Percentiles rank a stretch among this genome's conserved stretches.
Conservation (phyloP, 2,797 vertebrate species). For the Monodelphis domestica region DNA sequence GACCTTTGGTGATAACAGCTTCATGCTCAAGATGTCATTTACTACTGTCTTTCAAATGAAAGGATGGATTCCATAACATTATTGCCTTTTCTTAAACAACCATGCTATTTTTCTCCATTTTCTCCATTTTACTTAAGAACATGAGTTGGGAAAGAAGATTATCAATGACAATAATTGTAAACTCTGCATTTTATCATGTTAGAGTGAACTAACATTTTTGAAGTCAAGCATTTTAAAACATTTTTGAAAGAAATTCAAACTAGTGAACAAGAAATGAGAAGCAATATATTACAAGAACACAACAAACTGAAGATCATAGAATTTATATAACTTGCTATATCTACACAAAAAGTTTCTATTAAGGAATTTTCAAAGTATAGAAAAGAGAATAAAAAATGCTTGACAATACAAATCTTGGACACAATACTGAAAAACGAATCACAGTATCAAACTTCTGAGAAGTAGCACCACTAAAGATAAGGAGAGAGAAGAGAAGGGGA, state of each 20-base stretch:
- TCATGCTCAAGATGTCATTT: neutral
- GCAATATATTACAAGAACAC: neutral
- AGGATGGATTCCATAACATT: slow-evolving; percentile 4
- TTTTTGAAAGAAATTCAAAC: neutral
- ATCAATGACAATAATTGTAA: slow-evolving; percentile 10
- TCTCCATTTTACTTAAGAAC: neutral
- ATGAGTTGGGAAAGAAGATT: neutral
- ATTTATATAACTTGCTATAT: neutral
- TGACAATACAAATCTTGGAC: slow-evolving; percentile 4
- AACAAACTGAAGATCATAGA: neutral
- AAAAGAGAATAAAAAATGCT: slow-evolving; percentile 51
- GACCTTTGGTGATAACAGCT: neutral
- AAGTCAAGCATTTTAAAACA: neutral
- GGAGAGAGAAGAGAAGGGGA: neutral
- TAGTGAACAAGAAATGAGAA: slow-evolving; percentile 15
- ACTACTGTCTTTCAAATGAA: neutral
- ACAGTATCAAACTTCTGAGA: slow-evolving; percentile 3
- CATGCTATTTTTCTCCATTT: neutral
- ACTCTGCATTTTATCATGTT: slow-evolving; percentile 6
- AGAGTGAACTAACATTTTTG: slow-evolving; percentile 18
- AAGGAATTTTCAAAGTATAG: slow-evolving; percentile 49
- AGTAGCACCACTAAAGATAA: neutral
- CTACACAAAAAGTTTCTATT: neutral
- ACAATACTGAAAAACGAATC: slow-evolving; percentile 55
- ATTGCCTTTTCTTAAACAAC: slow-evolving; percentile 23